These are phyloP conservation scores for Noctua janthe DNA, from an alignment of 2,888 invertebrate genomes.

Conservation along the genomic window DNA sequence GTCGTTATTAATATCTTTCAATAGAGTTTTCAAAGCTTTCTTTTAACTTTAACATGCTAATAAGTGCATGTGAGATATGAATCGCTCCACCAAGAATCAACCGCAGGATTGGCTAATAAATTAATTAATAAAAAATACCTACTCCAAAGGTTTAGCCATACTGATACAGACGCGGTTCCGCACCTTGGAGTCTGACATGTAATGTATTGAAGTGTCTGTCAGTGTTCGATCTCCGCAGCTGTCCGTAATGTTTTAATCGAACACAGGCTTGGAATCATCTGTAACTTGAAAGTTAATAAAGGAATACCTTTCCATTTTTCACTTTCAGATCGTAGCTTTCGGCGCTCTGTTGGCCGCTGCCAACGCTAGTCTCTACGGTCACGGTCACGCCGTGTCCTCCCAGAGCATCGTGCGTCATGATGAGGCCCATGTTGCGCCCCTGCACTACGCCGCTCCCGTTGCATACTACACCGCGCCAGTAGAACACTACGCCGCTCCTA, in stretches of 20 bases:
- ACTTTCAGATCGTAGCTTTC: conserved; percentile 59
- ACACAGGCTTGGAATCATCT: neutral
- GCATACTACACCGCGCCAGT: conserved; percentile 70
- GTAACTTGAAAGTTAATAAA: neutral
- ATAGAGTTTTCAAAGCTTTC: neutral
- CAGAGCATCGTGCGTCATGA: conserved; percentile 67
- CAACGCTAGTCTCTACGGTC: conserved; percentile 72
- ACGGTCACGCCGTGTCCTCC: conserved; percentile 64
- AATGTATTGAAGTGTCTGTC: neutral
- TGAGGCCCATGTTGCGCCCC: conserved; percentile 50
- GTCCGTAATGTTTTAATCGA: neutral
- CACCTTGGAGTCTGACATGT: neutral
- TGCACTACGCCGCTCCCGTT: conserved; percentile 60
- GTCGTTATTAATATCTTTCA: neutral
- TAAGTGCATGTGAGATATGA: neutral
- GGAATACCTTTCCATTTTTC: neutral
- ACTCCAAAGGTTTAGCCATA: neutral
- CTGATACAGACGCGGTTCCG: neutral
- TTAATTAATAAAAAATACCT: neutral
- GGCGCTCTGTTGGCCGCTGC: conserved; percentile 74
- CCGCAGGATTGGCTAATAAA: neutral
- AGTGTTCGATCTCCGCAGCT: neutral
- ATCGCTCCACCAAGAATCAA: no score
- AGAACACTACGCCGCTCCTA: conserved; percentile 65
- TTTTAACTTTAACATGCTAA: neutral